Conservation (phyloP, 2,797 vertebrate species). For the Dendrocincla tyrannina region DNA sequence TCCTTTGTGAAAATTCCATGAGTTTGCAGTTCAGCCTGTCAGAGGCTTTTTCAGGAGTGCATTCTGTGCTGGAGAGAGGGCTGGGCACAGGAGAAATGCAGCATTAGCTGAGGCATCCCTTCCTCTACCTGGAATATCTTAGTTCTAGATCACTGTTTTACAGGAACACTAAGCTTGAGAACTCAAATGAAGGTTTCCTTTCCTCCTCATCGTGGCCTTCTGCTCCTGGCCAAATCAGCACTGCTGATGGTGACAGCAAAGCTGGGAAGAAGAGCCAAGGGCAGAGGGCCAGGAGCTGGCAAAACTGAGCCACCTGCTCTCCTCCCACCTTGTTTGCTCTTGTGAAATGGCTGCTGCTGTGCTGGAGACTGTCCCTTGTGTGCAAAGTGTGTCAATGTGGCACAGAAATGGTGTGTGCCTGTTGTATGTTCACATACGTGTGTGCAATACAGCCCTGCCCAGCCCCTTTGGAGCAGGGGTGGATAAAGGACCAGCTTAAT, state of each 20-base stretch:
- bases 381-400: not conserved
- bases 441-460: accelerated
- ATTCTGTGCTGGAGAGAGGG: not conserved
- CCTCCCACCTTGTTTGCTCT: slow-evolving; percentile 40
- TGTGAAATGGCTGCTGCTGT: slow-evolving; percentile 39
- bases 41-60: not conserved
- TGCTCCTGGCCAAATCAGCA: not conserved
- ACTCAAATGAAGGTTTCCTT: not conserved
- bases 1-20: not conserved
- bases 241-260: not conserved
- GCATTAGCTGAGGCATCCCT: not conserved
- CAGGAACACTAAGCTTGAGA: not conserved
- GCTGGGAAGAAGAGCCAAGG: not conserved
- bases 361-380: not conserved
- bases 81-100: not conserved
- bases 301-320: slow-evolving; percentile 38
- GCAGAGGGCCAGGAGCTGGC: slow-evolving; percentile 38
- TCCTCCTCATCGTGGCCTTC: not conserved
- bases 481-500: not conserved
- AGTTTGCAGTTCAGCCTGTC: not conserved
- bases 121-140: not conserved
- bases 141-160: not conserved
- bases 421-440: accelerated
- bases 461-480: not conserved
- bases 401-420: accelerated